Percentiles rank a stretch among this genome's conserved stretches.
Conservation (phyloP, 1,140 invertebrate genomes). For the Akabosia matsudoensis region DNA sequence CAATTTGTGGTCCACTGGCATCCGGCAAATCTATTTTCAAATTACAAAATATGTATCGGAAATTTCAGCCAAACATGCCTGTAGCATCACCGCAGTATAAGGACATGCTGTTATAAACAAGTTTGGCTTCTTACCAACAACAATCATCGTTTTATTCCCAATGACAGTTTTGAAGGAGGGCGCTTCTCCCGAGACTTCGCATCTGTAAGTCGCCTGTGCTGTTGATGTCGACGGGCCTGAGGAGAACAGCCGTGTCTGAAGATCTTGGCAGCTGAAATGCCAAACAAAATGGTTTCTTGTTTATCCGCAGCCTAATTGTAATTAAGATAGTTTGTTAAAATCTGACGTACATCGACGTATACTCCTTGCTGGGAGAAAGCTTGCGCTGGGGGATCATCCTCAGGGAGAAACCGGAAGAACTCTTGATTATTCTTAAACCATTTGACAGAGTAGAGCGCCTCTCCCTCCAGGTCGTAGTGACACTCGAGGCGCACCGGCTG, state of each 20-base stretch:
- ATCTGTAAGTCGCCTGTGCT: conserved; percentile 39
- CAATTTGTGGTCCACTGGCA: conserved; percentile 71
- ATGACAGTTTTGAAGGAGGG: conserved; percentile 74
- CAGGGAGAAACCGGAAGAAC: conserved; percentile 77
- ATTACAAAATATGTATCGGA: too few relatives aligned
- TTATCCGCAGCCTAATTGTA: not conserved
- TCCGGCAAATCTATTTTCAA: conserved; percentile 70
- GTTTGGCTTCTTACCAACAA: conserved; percentile 66
- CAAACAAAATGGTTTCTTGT: not conserved
- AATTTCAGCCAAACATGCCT: too few relatives aligned
- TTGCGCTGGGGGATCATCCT: conserved; percentile 66
- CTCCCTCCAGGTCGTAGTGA: conserved; percentile 72
- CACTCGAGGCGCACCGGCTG: conserved; percentile 69
- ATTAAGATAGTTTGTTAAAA: not conserved
- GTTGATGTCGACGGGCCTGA: conserved; percentile 40
- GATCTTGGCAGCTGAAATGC: conserved; percentile 39
- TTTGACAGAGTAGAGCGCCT: conserved; percentile 76
- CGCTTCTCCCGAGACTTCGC: conserved; percentile 43
- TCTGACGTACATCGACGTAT: conserved; percentile 72
- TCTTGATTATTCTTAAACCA: conserved; percentile 71
- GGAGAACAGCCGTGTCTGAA: conserved; percentile 41
- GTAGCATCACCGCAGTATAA: not conserved
- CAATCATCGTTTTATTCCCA: conserved; percentile 69
- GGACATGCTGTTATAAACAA: not conserved
- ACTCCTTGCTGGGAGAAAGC: conserved; percentile 73